phyloP scores from a whole-genome alignment of 2,113 vertebrate species.

The Guaruba guarouba region DNA sequence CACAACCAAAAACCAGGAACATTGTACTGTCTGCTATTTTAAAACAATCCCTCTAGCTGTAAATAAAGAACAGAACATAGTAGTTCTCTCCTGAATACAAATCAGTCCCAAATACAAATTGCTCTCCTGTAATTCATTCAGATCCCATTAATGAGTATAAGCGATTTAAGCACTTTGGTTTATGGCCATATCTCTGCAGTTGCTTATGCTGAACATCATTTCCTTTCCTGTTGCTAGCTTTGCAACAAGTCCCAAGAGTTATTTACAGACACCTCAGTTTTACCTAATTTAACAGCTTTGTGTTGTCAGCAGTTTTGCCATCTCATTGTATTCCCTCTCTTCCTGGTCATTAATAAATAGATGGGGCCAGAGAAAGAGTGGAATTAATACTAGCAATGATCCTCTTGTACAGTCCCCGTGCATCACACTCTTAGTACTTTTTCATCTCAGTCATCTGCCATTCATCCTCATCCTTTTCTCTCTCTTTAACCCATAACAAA shows the following conservation, averaged over 20 bases:
- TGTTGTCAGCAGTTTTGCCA: constrained; percentile 59
- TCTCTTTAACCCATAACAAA: neutral
- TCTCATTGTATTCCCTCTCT: constrained; percentile 41
- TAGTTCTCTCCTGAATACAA: neutral
- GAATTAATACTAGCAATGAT: constrained; percentile 35
- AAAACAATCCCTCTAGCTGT: neutral
- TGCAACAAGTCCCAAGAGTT: constrained; percentile 41
- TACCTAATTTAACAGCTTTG: constrained; percentile 58
- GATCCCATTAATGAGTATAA: neutral
- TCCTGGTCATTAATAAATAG: constrained; percentile 57
- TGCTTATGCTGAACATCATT: constrained; percentile 32
- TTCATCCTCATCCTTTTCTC: neutral
- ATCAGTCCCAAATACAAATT: neutral
- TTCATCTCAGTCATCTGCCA: neutral
- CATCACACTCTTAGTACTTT: neutral
- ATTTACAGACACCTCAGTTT: constrained; percentile 51
- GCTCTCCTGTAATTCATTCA: neutral
- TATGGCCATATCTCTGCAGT: neutral
- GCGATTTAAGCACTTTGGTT: constrained; percentile 37
- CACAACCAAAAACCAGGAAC: neutral
- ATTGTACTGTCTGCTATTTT: neutral
- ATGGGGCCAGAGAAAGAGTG: neutral
- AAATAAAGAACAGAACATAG: neutral
- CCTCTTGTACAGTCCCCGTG: neutral
- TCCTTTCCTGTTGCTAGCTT: constrained; percentile 42